These are phyloP conservation scores for Caenorhabditis remanei DNA, from an alignment of 1,140 invertebrate species.

Conservation along the genomic window DNA sequence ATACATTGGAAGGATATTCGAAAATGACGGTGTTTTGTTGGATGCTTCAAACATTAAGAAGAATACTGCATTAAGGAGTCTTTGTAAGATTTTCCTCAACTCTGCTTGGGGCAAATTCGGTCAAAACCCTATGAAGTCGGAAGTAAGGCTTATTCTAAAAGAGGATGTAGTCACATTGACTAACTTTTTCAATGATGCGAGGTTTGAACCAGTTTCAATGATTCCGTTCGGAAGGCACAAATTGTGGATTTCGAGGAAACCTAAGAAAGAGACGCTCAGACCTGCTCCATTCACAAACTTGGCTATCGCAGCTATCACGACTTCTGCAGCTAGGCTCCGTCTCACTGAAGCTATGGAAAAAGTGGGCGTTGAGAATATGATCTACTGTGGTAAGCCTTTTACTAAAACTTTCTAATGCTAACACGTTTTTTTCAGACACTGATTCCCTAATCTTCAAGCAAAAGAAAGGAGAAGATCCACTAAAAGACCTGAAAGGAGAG, in stretches of 20 bases:
- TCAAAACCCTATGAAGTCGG: neutral
- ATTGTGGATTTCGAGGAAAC: neutral
- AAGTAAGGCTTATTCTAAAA: neutral
- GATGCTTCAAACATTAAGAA: neutral
- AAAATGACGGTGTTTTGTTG: neutral
- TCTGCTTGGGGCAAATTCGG: neutral
- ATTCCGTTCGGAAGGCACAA: neutral
- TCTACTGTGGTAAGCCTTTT: neutral
- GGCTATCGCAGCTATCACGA: neutral
- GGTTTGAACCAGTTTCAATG: neutral
- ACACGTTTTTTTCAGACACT: neutral
- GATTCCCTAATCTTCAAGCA: neutral
- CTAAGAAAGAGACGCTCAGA: neutral
- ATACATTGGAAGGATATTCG: neutral
- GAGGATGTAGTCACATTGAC: neutral
- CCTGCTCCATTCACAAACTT: neutral
- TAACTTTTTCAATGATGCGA: slow-evolving; percentile 1
- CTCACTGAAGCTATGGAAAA: neutral
- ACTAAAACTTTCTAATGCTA: neutral
- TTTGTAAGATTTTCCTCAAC: neutral
- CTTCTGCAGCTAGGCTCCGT: neutral
- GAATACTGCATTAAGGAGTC: neutral
- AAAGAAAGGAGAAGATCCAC: neutral
- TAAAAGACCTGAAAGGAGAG: neutral
- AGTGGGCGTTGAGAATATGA: neutral